A percentile compares a stretch with the other conserved stretches of the same genome.
Conservation (phyloP, 2,113 vertebrate species). For the Saimiri boliviensis region DNA sequence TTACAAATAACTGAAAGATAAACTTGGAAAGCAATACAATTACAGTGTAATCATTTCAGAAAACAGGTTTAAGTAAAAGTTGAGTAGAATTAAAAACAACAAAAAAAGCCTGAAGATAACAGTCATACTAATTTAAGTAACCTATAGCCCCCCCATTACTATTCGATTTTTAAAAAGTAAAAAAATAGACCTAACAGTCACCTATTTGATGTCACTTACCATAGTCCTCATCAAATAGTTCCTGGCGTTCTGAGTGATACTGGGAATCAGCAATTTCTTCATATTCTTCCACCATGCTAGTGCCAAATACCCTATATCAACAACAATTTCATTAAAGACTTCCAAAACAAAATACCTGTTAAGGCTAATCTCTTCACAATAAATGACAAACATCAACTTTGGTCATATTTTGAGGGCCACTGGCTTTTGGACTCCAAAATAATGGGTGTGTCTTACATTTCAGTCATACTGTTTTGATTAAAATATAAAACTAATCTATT, state of each 20-base stretch:
- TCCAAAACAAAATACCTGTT: conserved; percentile 31
- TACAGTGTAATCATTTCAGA: background rate
- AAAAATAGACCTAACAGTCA: background rate
- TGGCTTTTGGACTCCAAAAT: conserved; percentile 23
- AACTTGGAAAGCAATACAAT: background rate
- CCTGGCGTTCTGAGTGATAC: conserved; percentile 94
- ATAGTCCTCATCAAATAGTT: conserved; percentile 96
- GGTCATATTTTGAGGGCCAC: background rate
- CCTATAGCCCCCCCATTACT: background rate
- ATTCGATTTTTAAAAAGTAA: conserved; percentile 35
- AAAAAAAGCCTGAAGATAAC: background rate
- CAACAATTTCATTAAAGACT: conserved; percentile 52
- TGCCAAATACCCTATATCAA: conserved; percentile 95
- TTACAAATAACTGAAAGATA: conserved; percentile 16
- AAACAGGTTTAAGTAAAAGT: conserved; percentile 11
- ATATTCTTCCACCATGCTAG: conserved; percentile 99
- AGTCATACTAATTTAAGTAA: background rate
- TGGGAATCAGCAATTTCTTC: conserved; percentile 98
- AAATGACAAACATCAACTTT: conserved; percentile 2
- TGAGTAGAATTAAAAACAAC: background rate
- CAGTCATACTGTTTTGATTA: background rate
- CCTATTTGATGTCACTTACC: conserved; percentile 84
- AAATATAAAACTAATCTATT: conserved; percentile 12
- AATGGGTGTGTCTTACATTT: background rate
- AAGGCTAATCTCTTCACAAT: background rate